phyloP scores from a whole-genome alignment of 2,113 vertebrate genomes.

The Perca schrenkii region DNA sequence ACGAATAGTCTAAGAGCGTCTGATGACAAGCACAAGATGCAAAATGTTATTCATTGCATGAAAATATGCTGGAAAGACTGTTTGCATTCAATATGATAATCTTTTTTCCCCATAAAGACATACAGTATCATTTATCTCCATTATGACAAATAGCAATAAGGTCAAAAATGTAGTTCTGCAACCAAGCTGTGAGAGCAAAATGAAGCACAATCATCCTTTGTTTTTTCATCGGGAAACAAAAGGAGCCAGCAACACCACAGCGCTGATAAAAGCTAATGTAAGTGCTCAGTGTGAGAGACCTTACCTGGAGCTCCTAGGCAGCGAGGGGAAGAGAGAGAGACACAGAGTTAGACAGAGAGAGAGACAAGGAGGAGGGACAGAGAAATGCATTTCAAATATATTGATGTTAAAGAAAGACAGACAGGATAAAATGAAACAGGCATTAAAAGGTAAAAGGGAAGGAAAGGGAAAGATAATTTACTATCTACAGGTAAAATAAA shows the following conservation, averaged over 20 bases:
- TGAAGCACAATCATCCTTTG: slow-evolving; percentile 49
- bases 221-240: slow-evolving; percentile 44
- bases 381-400: slow-evolving; percentile 63
- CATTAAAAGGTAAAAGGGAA: slow-evolving; percentile 5
- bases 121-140: slow-evolving; percentile 18
- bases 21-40: slow-evolving; percentile 67
- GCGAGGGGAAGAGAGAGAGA: slow-evolving; percentile 87
- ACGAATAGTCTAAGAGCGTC: slow-evolving; percentile 28
- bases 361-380: slow-evolving; percentile 58
- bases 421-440: slow-evolving; percentile 8
- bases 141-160: slow-evolving; percentile 35
- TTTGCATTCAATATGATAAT: slow-evolving; percentile 21
- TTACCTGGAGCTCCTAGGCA: slow-evolving; percentile 99
- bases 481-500: background rate
- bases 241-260: slow-evolving; percentile 68
- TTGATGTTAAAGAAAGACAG: slow-evolving; percentile 46
- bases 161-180: slow-evolving; percentile 56
- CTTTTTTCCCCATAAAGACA: slow-evolving; percentile 24
- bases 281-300: slow-evolving; percentile 74
- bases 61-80: slow-evolving; percentile 46
- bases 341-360: slow-evolving; percentile 74
- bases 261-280: slow-evolving; percentile 63
- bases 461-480: slow-evolving; percentile 20
- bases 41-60: slow-evolving; percentile 65
- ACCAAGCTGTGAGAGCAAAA: slow-evolving; percentile 67